Percentiles rank a stretch among this genome's conserved stretches.
Conservation (phyloP, 2,797 vertebrate genomes). For the Champsocephalus esox region DNA sequence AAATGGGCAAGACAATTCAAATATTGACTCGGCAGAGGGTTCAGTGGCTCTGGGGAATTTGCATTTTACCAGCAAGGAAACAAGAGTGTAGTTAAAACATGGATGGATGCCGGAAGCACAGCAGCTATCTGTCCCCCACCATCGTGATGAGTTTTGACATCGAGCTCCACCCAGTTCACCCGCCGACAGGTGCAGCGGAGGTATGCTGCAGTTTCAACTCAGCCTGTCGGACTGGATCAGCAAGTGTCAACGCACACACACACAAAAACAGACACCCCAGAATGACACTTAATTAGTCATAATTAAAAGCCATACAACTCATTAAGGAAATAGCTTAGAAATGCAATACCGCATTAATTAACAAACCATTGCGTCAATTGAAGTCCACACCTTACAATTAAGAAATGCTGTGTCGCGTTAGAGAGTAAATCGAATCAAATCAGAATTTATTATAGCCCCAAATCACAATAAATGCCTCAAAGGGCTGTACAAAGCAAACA, state of each 20-base stretch:
- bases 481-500: too few relatives aligned
- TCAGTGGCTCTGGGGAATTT: slow-evolving; percentile 21
- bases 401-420: neutral
- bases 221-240: slow-evolving; percentile 80
- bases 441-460: too few relatives aligned
- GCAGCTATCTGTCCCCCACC: slow-evolving; percentile 8
- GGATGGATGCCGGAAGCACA: slow-evolving; percentile 11
- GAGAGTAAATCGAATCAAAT: neutral
- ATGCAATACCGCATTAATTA: neutral
- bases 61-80: slow-evolving; percentile 16
- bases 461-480: too few relatives aligned
- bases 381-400: neutral
- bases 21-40: neutral
- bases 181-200: slow-evolving; percentile 58
- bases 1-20: slow-evolving; percentile 1
- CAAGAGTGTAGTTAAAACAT: neutral
- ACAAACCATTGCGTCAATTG: neutral
- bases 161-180: slow-evolving; percentile 31
- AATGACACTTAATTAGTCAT: neutral
- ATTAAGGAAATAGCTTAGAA: neutral
- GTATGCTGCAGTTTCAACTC: slow-evolving; percentile 81
- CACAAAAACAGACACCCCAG: neutral
- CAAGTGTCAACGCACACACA: slow-evolving; percentile 23
- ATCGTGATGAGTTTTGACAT: neutral
- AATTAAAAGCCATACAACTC: neutral